Evolutionary conservation across 35 echinoderm and acorn worm genomes (phyloP).

Genomic region (Nesometra sesokonis): DNA sequence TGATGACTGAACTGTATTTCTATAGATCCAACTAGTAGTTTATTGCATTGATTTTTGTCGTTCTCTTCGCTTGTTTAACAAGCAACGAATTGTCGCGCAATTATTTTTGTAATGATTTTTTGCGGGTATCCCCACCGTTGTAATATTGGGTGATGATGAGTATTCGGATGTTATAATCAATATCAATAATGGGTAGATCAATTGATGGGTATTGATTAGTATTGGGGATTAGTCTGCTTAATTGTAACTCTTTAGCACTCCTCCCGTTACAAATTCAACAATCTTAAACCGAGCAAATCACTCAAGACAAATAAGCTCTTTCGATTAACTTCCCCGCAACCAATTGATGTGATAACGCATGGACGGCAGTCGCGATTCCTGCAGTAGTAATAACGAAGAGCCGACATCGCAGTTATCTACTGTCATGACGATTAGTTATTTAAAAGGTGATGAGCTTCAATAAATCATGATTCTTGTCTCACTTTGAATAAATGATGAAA

Average conservation of each 20-base stretch:
- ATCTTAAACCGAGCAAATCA: background rate
- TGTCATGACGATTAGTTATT: background rate
- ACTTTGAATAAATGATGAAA: background rate
- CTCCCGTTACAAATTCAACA: background rate
- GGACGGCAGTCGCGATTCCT: background rate
- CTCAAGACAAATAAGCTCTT: background rate
- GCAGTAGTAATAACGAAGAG: background rate
- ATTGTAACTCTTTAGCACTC: background rate
- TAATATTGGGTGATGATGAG: background rate
- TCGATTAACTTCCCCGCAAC: background rate
- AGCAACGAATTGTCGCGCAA: background rate
- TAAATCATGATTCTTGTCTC: background rate
- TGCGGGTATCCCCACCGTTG: background rate
- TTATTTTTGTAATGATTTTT: constrained; percentile 1
- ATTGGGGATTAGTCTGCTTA: background rate
- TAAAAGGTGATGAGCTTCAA: background rate
- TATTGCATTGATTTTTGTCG: background rate
- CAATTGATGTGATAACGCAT: background rate
- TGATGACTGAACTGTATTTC: no score
- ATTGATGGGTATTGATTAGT: background rate
- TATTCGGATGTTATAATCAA: background rate
- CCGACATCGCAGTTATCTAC: background rate
- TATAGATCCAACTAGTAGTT: no score
- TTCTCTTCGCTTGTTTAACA: background rate
- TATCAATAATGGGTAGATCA: background rate